Base-by-base conservation (phyloP, 2,113 vertebrate genomes). In the Athene noctua region DNA sequence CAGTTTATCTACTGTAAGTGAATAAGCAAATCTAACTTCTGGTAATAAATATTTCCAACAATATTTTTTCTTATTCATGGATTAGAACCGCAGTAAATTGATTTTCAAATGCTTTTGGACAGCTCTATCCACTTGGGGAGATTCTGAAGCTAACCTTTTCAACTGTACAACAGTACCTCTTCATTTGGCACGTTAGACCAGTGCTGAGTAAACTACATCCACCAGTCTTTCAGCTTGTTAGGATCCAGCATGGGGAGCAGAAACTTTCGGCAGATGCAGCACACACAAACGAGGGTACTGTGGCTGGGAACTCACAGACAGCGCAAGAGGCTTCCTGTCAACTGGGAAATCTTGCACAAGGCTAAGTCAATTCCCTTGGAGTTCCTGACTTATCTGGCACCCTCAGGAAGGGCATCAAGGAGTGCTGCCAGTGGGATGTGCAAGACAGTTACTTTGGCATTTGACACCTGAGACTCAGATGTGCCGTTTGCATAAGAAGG, bases 141-240 rank as follows among this genome's bases (percentile, higher is more conserved):
- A 88, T 58, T 68, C 71, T 42, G 72, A 82, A 92, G 86, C 29
- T 8, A 78, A 88, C 22, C 29, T 92, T 88, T 84, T 71, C 47
- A 55, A 13, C 44, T 26, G 23, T 25, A 58, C 32, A 71, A 59
- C 23, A 84, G 77, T 40, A 74, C 25, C 46, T 86, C 46, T 47
- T 68, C 36, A 68, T 89, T 27, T 73, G 62, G 80, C 46, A 77
- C 57, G 40, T 21, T 40, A 84, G 42, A 79, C 27, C 2, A 7
- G 29, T 47, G 36, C 59, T 52, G 38, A 75, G 29, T 42, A 90
- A 90, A 55, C 23, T 26, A 65, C 21, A 52, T 27, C 6, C 58
- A 73, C 49, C 0, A 0, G 8, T 75, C 49, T 47, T 82, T 57
- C 51, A 5, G 3, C n/a, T 86, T 0, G 0, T 34, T 52, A 66